Evolutionary conservation across 2,113 vertebrate species (phyloP).

Genomic region (Syngnathus scovelli): DNA sequence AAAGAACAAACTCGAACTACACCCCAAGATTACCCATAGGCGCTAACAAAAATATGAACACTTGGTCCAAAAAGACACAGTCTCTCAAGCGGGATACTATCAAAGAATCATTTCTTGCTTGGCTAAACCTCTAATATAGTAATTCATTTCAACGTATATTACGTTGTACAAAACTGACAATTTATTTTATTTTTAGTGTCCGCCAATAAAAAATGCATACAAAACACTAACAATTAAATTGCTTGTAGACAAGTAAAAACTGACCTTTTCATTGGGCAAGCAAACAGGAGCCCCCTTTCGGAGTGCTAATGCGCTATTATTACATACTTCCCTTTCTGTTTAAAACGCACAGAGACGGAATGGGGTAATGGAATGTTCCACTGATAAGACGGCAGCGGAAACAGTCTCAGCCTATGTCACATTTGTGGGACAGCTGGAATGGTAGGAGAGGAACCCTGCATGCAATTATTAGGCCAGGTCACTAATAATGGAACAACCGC

Average conservation of each 20-base stretch:
- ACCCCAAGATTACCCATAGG: neutral
- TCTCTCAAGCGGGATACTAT: neutral
- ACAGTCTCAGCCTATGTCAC: neutral
- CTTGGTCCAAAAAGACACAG: neutral
- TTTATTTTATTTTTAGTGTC: no score
- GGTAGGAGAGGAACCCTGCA: neutral
- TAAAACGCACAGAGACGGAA: slow-evolving; percentile 1
- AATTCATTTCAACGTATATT: neutral
- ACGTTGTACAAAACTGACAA: neutral
- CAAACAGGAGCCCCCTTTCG: slow-evolving; percentile 3
- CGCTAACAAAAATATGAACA: neutral
- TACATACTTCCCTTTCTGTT: slow-evolving; percentile 2
- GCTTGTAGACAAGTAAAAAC: neutral
- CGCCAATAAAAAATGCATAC: neutral
- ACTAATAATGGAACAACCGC: neutral
- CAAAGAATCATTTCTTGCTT: neutral
- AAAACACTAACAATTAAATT: neutral
- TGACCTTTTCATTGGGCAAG: slow-evolving; percentile 15
- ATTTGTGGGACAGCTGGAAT: neutral
- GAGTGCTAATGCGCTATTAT: neutral
- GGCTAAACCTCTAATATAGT: neutral
- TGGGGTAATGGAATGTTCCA: slow-evolving; percentile 1
- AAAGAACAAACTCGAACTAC: neutral
- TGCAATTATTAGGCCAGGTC: neutral
- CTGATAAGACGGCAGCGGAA: neutral